Conservation (phyloP, 2,797 vertebrate species). For the Ceryle rudis region DNA sequence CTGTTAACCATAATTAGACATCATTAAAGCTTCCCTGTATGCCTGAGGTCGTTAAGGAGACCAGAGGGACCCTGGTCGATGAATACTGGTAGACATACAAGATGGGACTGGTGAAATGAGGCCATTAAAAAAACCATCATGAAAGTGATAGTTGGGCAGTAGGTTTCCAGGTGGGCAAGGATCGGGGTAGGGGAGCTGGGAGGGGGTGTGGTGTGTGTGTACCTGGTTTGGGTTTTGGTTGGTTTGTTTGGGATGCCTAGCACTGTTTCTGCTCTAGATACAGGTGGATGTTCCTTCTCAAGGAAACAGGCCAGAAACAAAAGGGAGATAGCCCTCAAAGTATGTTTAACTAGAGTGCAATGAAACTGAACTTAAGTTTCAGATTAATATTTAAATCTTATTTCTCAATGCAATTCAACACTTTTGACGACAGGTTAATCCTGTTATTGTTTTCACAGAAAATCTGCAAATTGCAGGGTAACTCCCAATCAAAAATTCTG, state of each 20-base stretch:
- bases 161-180: neutral
- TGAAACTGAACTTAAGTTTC: neutral
- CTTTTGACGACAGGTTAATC: neutral
- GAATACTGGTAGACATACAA: neutral
- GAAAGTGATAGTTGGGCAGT: neutral
- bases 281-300: neutral
- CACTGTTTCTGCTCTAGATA: neutral
- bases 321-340: neutral
- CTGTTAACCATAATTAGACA: neutral
- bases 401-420: neutral
- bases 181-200: neutral
- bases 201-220: accelerated
- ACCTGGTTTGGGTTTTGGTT: accelerated
- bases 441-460: neutral
- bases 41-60: neutral
- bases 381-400: neutral
- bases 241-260: neutral
- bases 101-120: neutral
- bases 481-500: neutral
- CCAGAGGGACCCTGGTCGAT: neutral
- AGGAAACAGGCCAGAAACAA: neutral
- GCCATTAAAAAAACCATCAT: accelerated
- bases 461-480: neutral
- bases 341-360: neutral
- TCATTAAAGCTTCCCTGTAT: neutral